Conservation (phyloP, 2,888 invertebrate species). For the Keiferia lycopersicella region DNA sequence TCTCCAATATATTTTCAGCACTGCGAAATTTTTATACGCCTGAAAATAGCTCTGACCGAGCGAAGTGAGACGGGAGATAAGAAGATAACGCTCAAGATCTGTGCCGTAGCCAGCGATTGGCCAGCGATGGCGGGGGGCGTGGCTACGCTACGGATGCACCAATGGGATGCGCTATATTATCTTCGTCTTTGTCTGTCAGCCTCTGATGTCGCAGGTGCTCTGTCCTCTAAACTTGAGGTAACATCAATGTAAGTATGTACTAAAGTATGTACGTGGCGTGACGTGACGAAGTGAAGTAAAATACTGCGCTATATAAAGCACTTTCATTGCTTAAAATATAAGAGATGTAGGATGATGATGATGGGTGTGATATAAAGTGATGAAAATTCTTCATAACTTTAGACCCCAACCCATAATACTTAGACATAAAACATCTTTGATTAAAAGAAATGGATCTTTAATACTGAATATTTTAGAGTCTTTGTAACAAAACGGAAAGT, state of each 20-base stretch:
- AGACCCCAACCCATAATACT: too few relatives aligned
- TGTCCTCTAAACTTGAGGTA: slow-evolving; percentile 31
- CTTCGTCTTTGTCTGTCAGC: slow-evolving; percentile 81
- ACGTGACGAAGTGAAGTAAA: too few relatives aligned
- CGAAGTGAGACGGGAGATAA: slow-evolving; percentile 79
- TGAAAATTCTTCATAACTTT: too few relatives aligned
- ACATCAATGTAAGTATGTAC: background rate
- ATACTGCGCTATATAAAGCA: too few relatives aligned
- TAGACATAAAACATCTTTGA: too few relatives aligned
- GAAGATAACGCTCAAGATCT: slow-evolving; percentile 82
- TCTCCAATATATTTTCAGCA: slow-evolving; percentile 40
- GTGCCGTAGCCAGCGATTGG: slow-evolving; percentile 71
- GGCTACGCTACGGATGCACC: slow-evolving; percentile 80
- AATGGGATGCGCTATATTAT: slow-evolving; percentile 80
- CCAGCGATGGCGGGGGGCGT: slow-evolving; percentile 64
- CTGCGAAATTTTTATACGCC: slow-evolving; percentile 43
- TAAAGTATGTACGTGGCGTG: background rate
- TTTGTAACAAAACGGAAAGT: too few relatives aligned
- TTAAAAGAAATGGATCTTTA: too few relatives aligned
- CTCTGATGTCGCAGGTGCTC: slow-evolving; percentile 62
- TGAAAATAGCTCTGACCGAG: slow-evolving; percentile 65
- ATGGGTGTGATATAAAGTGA: too few relatives aligned
- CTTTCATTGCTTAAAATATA: too few relatives aligned
- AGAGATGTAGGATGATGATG: too few relatives aligned
- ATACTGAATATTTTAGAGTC: too few relatives aligned